phyloP scores from a whole-genome alignment of 2,888 invertebrate species.

The Drosophila hawaiiensis region DNA sequence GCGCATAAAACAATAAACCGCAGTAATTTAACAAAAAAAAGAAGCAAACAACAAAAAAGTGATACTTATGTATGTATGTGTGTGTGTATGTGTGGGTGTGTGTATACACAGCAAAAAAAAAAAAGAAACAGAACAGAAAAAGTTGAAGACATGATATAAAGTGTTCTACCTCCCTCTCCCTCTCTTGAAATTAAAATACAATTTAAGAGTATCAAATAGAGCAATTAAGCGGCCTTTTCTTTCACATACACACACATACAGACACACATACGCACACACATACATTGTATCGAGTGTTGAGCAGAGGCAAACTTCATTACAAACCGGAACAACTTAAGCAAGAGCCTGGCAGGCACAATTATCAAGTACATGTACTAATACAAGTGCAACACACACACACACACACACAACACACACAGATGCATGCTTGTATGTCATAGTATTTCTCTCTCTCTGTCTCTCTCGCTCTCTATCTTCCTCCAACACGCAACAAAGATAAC shows the following conservation, averaged over 20 bases:
- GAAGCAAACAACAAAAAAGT: constrained; percentile 11
- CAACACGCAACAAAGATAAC: constrained; percentile 52
- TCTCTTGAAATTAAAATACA: constrained; percentile 77
- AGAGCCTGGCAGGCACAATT: constrained; percentile 53
- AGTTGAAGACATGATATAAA: constrained; percentile 40
- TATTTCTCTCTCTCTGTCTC: constrained; percentile 42
- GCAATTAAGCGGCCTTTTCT: constrained; percentile 73
- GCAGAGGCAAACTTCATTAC: constrained; percentile 65
- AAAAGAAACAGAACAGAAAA: constrained; percentile 6
- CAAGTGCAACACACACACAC: constrained; percentile 33
- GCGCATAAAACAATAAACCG: constrained; percentile 80
- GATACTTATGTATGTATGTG: not conserved
- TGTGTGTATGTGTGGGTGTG: not conserved
- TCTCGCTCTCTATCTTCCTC: constrained; percentile 7
- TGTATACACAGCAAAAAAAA: not conserved
- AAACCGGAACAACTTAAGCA: constrained; percentile 63
- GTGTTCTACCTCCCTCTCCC: not conserved
- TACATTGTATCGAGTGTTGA: constrained; percentile 37
- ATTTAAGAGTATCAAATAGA: constrained; percentile 80
- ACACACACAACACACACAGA: constrained; percentile 29
- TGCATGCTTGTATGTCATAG: constrained; percentile 21
- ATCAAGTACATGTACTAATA: constrained; percentile 58
- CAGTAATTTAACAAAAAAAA: constrained; percentile 67
- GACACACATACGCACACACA: not conserved
- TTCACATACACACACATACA: constrained; percentile 12